These are phyloP conservation scores for Sparidentex hasta DNA, from an alignment of 2,797 vertebrate genomes.

Conservation along the genomic window DNA sequence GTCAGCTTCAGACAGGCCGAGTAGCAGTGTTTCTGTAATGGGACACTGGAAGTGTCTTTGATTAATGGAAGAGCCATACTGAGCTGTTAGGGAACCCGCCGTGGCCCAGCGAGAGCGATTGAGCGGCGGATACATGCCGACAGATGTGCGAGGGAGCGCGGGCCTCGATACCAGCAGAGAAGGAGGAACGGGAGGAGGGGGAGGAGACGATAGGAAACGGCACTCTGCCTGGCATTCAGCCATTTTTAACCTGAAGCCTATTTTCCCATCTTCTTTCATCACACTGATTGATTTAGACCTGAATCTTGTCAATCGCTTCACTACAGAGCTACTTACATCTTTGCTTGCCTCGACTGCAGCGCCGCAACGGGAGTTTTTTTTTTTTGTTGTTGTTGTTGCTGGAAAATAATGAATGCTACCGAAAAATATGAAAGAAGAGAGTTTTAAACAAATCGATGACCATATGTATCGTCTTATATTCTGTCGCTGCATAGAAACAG, in stretches of 20 bases:
- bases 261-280: conserved; percentile 46
- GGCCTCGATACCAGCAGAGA: conserved; percentile 59
- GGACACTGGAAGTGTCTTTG: conserved; percentile 97
- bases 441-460: neutral
- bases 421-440: neutral
- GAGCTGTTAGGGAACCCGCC: conserved; percentile 88
- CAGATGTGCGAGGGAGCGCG: conserved; percentile 76
- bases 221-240: conserved; percentile 36
- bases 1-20: conserved; percentile 92
- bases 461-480: neutral
- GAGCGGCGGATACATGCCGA: conserved; percentile 88
- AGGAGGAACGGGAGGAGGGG: conserved; percentile 49
- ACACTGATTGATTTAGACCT: conserved; percentile 52
- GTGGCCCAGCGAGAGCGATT: conserved; percentile 84
- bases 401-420: conserved; percentile 4
- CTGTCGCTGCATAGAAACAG: neutral
- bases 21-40: conserved; percentile 94
- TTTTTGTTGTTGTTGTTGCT: conserved; percentile 20
- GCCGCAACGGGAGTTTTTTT: conserved; percentile 9
- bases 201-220: conserved; percentile 30
- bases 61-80: conserved; percentile 92
- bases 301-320: conserved; percentile 45
- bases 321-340: conserved; percentile 37
- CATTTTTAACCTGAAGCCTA: conserved; percentile 57
- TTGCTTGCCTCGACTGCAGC: conserved; percentile 12